These are phyloP conservation scores for Neuroterus valhalla DNA, from an alignment of 1,140 invertebrate genomes.

Conservation along the genomic window DNA sequence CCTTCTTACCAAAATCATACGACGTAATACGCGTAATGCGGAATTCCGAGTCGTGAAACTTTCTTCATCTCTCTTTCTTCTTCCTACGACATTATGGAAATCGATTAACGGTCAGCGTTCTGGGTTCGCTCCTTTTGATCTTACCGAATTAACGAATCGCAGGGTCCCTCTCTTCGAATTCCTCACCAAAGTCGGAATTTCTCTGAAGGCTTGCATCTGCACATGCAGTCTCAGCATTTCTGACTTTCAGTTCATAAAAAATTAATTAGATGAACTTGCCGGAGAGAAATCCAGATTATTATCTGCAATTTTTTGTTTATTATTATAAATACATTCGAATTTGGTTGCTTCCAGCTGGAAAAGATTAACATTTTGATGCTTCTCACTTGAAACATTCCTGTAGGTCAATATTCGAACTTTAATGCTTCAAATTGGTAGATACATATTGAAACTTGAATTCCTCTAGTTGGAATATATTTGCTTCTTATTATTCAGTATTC, in stretches of 20 bases:
- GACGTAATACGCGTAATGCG: background rate
- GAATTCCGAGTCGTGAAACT: background rate
- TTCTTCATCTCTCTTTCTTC: conserved; percentile 23
- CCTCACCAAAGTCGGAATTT: conserved; percentile 6
- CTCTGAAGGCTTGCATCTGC: background rate
- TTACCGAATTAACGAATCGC: conserved; percentile 8
- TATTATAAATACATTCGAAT: too few relatives aligned
- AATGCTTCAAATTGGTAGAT: too few relatives aligned
- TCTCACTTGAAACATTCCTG: too few relatives aligned
- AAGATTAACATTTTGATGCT: too few relatives aligned
- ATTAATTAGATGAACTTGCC: background rate
- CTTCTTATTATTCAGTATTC: too few relatives aligned
- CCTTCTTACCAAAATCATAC: background rate
- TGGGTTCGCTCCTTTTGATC: conserved; percentile 9
- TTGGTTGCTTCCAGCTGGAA: too few relatives aligned
- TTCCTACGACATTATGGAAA: conserved; percentile 8
- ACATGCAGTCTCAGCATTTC: background rate
- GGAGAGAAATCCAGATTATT: too few relatives aligned
- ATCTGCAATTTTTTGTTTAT: too few relatives aligned
- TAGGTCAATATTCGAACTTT: too few relatives aligned
- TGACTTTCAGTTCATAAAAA: background rate
- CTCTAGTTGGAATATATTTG: too few relatives aligned
- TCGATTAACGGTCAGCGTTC: conserved; percentile 34
- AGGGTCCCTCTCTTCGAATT: conserved; percentile 3
- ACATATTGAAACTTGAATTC: too few relatives aligned